Conservation (phyloP, 1,140 invertebrate species). For the Drosophila melanogaster region Release_6_plus_ISO1_MT NT_033777.3:18810001-18810500, state of each 20-base stretch:
- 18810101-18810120: conserved; percentile 18
- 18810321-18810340: conserved; percentile 31
- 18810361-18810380: conserved; percentile 76
- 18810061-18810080: conserved; percentile 37
- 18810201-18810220: conserved; percentile 67
- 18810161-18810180: conserved; percentile 39
- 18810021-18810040: conserved; percentile 1
- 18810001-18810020: conserved; percentile 5
- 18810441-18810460: conserved; percentile 42
- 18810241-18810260: conserved; percentile 43
- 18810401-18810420: conserved; percentile 43
- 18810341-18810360: conserved; percentile 69
- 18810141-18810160: conserved; percentile 38
- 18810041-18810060: conserved; percentile 18
- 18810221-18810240: conserved; percentile 70
- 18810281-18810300: conserved; percentile 19
- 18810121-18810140: background rate
- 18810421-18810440: conserved; percentile 11
- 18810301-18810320: conserved; percentile 14
- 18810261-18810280: conserved; percentile 35
- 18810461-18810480: conserved; percentile 59
- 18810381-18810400: conserved; percentile 73
- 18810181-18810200: conserved; percentile 33
- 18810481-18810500: conserved; percentile 4
- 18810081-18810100: conserved; percentile 46